phyloP scores from a whole-genome alignment of 1,140 invertebrate genomes.

The Ooceraea biroi region DNA sequence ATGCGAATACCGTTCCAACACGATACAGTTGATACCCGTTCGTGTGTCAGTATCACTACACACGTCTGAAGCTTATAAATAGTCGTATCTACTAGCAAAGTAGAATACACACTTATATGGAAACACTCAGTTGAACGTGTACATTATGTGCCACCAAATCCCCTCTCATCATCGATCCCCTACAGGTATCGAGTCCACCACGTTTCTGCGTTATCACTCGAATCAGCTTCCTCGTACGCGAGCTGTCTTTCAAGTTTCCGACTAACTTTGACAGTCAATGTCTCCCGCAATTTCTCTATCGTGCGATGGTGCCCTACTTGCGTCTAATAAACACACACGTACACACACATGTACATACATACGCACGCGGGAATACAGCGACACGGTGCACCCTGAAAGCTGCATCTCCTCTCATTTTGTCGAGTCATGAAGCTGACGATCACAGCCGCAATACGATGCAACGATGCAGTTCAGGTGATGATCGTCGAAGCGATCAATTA shows the following conservation, averaged over 20 bases:
- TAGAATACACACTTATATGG: neutral
- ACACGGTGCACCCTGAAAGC: too few relatives aligned
- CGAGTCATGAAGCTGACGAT: too few relatives aligned
- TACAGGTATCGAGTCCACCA: neutral
- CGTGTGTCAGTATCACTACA: neutral
- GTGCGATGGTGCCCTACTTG: neutral
- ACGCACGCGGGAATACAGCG: neutral
- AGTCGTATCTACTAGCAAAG: neutral
- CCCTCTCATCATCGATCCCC: neutral
- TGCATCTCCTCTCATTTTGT: conserved; percentile 15
- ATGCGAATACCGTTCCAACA: conserved; percentile 13
- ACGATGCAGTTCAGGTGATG: neutral
- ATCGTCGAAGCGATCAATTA: neutral
- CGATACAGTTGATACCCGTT: neutral
- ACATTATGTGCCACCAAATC: neutral
- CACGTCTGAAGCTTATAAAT: conserved; percentile 32
- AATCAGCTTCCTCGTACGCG: conserved; percentile 5
- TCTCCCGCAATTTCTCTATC: conserved; percentile 25
- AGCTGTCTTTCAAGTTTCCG: conserved; percentile 21
- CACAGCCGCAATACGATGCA: too few relatives aligned
- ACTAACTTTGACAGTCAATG: conserved; percentile 35
- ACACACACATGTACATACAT: neutral
- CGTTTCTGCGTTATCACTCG: conserved; percentile 11
- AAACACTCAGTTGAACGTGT: neutral
- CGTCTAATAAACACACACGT: neutral